These are phyloP conservation scores for Sorex fumeus DNA, from an alignment of 2,113 vertebrate genomes.

Conservation along the genomic window DNA sequence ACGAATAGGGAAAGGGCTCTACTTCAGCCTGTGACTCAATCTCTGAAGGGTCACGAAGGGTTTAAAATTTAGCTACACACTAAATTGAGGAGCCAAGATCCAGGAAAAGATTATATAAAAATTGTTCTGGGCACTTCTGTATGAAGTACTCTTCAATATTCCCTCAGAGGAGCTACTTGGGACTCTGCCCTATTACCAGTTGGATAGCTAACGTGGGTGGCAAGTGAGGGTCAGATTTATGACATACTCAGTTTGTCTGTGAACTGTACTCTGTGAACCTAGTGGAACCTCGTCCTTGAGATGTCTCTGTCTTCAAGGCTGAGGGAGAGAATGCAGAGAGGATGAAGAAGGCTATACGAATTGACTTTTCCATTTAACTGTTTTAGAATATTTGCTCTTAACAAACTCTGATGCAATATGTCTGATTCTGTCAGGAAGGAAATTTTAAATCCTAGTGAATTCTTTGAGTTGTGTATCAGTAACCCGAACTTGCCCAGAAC, in stretches of 20 bases:
- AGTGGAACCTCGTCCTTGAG: neutral
- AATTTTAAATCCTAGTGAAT: neutral
- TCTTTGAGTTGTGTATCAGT: neutral
- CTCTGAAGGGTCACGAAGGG: neutral
- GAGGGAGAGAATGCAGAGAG: neutral
- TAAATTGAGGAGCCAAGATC: neutral
- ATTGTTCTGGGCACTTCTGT: neutral
- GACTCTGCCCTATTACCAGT: neutral
- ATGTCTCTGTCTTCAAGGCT: neutral
- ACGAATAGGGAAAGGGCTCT: neutral
- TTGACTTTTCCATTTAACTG: neutral
- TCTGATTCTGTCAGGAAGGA: neutral
- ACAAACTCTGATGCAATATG: neutral
- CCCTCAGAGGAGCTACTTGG: neutral
- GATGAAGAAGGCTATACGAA: neutral
- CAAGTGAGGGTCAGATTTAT: neutral
- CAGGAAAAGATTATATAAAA: neutral
- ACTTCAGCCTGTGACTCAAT: neutral
- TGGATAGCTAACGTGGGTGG: neutral
- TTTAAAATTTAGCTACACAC: neutral
- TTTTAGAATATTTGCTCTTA: conserved; percentile 16
- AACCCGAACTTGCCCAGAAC: neutral
- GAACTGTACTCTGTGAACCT: neutral
- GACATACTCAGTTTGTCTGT: neutral
- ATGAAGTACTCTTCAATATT: neutral